phyloP scores from a whole-genome alignment of 2,888 invertebrate genomes.

The Andrena bucephala region DNA sequence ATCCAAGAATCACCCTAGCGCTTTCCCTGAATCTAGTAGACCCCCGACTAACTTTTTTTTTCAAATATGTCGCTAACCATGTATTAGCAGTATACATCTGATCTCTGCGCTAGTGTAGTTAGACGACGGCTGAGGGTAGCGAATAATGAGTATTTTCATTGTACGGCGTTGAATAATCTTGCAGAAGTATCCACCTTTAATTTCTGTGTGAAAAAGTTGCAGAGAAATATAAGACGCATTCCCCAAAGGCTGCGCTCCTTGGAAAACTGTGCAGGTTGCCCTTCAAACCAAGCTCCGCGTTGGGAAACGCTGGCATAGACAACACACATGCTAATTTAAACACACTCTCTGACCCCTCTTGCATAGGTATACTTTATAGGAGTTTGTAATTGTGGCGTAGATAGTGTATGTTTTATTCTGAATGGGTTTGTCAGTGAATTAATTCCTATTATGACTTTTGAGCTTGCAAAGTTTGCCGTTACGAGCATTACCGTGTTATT shows the following conservation, averaged over 20 bases:
- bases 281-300: slow-evolving; percentile 32
- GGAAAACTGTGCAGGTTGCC: slow-evolving; percentile 33
- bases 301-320: slow-evolving; percentile 57
- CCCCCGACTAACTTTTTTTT: not conserved
- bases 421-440: not conserved
- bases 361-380: slow-evolving; percentile 51
- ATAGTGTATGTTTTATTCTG: not conserved
- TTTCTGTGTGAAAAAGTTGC: slow-evolving; percentile 38
- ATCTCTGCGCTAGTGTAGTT: slow-evolving; percentile 11
- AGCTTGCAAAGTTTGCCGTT: no score
- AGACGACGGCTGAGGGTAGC: not conserved
- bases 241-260: slow-evolving; percentile 31
- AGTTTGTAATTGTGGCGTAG: slow-evolving; percentile 18
- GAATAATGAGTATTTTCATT: slow-evolving; percentile 3
- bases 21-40: slow-evolving; percentile 14
- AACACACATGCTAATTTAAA: slow-evolving; percentile 46
- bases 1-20: slow-evolving; percentile 15
- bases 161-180: not conserved
- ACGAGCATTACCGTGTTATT: no score
- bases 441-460: not conserved
- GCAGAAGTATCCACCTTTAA: slow-evolving; percentile 1
- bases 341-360: slow-evolving; percentile 43
- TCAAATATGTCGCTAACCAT: slow-evolving; percentile 16
- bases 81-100: not conserved
- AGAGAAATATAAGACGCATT: slow-evolving; percentile 37